A percentile compares a stretch with the other conserved stretches of the same genome.
Conservation (phyloP, 2,797 vertebrate genomes). For the Darevskia nairensis region DNA sequence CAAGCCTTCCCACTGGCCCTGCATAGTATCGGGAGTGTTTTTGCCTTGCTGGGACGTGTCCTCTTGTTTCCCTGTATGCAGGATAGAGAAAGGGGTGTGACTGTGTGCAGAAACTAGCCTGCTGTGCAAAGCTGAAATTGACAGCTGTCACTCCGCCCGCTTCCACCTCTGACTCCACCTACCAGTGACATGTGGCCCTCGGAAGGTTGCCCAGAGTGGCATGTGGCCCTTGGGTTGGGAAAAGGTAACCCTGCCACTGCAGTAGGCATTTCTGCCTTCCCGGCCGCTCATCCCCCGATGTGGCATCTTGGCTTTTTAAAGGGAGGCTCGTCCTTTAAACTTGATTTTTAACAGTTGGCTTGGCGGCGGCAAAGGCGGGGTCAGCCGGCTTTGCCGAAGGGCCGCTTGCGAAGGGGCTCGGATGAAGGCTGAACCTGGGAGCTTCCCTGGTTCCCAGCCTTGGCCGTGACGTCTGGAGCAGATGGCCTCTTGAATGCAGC, state of each 20-base stretch:
- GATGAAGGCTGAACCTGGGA: slow-evolving; percentile 76
- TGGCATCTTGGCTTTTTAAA: slow-evolving; percentile 50
- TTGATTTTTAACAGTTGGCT: slow-evolving; percentile 70
- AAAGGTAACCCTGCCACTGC: too few species aligned
- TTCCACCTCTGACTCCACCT: not conserved
- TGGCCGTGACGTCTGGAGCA: slow-evolving; percentile 75
- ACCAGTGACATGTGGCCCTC: too few species aligned
- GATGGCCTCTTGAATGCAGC: slow-evolving; percentile 80
- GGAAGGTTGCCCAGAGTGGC: too few species aligned
- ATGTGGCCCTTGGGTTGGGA: too few species aligned
- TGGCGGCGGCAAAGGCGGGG: slow-evolving; percentile 63
- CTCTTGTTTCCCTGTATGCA: not conserved
- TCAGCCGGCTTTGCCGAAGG: slow-evolving; percentile 69
- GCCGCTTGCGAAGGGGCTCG: slow-evolving; percentile 70
- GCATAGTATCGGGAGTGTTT: too few species aligned
- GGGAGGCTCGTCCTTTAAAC: slow-evolving; percentile 67
- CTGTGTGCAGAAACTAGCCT: too few species aligned
- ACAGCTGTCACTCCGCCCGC: not conserved
- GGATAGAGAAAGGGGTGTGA: too few species aligned
- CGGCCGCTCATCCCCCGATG: too few species aligned
- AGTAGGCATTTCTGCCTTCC: too few species aligned
- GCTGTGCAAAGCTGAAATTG: too few species aligned
- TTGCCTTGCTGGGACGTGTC: not conserved
- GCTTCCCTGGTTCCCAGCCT: slow-evolving; percentile 79
- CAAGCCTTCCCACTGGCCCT: too few species aligned